phyloP scores from a whole-genome alignment of 1,140 invertebrate species.

The Diuraphis noxia region DNA sequence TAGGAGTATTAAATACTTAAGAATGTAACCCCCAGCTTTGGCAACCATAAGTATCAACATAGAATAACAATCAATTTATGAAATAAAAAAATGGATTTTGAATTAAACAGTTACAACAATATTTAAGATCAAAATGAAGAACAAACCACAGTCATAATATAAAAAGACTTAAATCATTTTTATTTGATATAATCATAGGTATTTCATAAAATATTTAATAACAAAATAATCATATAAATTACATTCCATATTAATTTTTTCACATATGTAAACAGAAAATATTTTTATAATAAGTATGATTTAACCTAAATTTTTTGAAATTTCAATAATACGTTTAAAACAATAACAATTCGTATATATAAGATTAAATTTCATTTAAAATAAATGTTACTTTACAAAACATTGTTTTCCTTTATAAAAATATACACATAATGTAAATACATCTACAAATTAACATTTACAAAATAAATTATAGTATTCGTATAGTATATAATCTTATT shows the following conservation, averaged over 20 bases:
- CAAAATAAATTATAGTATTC: conserved; percentile 44
- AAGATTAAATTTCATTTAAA: conserved; percentile 32
- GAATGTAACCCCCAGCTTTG: background rate
- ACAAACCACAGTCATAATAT: background rate
- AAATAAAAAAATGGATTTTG: background rate
- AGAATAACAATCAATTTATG: background rate
- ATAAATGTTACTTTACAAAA: conserved; percentile 46
- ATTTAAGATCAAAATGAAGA: background rate
- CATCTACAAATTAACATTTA: conserved; percentile 34
- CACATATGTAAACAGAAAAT: background rate
- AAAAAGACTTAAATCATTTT: conserved; percentile 35
- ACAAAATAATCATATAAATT: conserved; percentile 47
- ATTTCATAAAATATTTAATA: conserved; percentile 50
- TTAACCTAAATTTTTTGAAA: conserved; percentile 13
- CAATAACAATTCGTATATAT: conserved; percentile 53
- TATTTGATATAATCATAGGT: background rate
- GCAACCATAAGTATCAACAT: background rate
- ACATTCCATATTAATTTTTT: conserved; percentile 25
- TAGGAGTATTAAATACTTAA: background rate
- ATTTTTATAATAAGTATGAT: background rate
- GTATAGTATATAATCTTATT: conserved; percentile 39
- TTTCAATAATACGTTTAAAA: conserved; percentile 38
- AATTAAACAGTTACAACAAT: background rate
- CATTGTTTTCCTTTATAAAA: conserved; percentile 46
- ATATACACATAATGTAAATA: conserved; percentile 35